These are phyloP conservation scores for Entosphenus tridentatus DNA, from an alignment of 2,113 vertebrate genomes.

Conservation along the genomic window DNA sequence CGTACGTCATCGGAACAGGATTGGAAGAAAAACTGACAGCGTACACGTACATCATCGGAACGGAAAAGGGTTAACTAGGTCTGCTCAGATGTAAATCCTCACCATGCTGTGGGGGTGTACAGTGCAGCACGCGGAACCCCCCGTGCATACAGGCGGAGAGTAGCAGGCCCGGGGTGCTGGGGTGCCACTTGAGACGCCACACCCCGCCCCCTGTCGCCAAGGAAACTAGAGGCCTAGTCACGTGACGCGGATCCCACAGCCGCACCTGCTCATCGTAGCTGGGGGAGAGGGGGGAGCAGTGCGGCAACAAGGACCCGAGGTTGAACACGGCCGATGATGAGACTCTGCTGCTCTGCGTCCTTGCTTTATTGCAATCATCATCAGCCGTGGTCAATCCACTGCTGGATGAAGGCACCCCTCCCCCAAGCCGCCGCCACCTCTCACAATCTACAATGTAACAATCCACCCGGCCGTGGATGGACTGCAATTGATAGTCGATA, in stretches of 20 bases:
- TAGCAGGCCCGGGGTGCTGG: neutral
- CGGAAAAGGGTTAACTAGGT: neutral
- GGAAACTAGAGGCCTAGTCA: neutral
- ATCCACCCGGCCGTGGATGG: no score
- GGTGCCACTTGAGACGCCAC: constrained; percentile 6
- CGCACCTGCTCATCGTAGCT: constrained; percentile 1
- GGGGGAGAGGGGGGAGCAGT: neutral
- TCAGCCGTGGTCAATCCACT: no score
- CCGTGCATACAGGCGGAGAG: neutral
- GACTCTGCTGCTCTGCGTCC: no score
- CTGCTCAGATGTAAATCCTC: neutral
- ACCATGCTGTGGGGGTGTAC: neutral
- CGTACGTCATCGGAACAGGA: no score
- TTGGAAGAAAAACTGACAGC: neutral
- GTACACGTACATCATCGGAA: neutral
- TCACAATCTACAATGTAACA: no score
- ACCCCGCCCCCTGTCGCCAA: neutral
- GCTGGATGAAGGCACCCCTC: no score
- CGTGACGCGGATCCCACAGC: constrained; percentile 3
- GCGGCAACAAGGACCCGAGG: neutral
- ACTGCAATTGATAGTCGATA: no score
- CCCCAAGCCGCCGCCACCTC: no score
- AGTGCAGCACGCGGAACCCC: neutral
- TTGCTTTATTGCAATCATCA: no score
- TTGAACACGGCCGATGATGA: no score